Base-by-base conservation (phyloP, 2,888 invertebrate genomes). In the Cylindroiulus punctatus region DNA sequence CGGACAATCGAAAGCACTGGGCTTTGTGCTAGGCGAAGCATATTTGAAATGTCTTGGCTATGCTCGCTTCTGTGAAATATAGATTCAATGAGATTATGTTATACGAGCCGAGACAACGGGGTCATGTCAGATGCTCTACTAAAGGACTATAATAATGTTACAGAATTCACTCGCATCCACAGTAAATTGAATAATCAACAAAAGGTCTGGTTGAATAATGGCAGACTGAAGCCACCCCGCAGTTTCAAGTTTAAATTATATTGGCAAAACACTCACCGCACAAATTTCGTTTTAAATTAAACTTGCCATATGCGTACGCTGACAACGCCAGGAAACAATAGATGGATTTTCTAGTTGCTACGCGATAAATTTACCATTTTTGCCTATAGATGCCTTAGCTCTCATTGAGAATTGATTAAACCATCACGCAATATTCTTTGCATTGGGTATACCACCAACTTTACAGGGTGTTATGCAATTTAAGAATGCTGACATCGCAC, bases 191-290 rank as follows among this genome's bases (percentile, higher is more conserved):
- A 76, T 76, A 76, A 76, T 30, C 76, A 76, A 76, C 76, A 76
- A 76, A 76, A 76, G 76, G 76, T 30, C 76, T 76, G 76, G 76
- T 30, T 76, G 76, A 76, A 76, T 76, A 76, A 76, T 76, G 76
- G 76, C 76, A 30, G 30, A 0, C 17, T 17, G 76, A 76, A 76
- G 26, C 76, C 76, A 76, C 76, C 76, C 30, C 26, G 30, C 76
- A 76, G 76, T 76, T 76, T 76, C 76, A 30, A 76, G 76, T 76
- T 76, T 30, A 76, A 76, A 76, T 76, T 76, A 76, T 76, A 76
- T 76, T 76, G 76, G 76, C 76, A 76, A 76, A 76, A 76, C 76
- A 76, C 76, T 76, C 76, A 76, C 76, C 76, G 76, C 76, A 76
- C 76, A 76, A 76, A 76, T 76, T 76, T 76, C 76, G 76, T 76